These are phyloP conservation scores for Muscicapa adusta DNA, from an alignment of 2,113 vertebrate species.

Conservation along the genomic window DNA sequence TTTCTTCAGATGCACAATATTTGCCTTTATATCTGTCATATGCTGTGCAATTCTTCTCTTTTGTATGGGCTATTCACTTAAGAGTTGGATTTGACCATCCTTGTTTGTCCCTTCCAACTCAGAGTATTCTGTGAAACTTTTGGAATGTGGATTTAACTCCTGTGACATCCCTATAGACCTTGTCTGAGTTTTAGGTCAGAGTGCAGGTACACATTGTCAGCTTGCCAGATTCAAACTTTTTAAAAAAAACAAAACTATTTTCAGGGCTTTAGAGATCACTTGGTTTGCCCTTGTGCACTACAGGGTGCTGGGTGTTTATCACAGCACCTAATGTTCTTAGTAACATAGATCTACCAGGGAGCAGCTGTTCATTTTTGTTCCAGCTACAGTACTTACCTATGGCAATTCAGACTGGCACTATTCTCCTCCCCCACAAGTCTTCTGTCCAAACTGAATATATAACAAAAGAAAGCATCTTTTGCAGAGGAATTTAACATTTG, in stretches of 20 bases:
- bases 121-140: neutral
- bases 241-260: neutral
- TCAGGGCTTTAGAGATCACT: neutral
- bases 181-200: neutral
- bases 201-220: neutral
- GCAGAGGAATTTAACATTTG: neutral
- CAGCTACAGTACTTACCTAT: neutral
- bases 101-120: neutral
- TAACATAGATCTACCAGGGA: neutral
- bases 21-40: neutral
- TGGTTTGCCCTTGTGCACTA: neutral
- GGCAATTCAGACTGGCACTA: neutral
- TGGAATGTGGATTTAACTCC: neutral
- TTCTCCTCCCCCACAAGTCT: neutral
- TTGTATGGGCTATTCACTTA: neutral
- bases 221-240: neutral
- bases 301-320: neutral
- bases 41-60: neutral
- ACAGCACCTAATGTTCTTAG: neutral
- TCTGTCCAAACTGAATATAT: neutral
- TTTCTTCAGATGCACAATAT: neutral
- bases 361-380: neutral
- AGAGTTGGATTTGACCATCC: neutral
- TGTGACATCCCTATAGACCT: neutral
- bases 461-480: neutral